Evolutionary conservation across 2,113 vertebrate genomes (phyloP), one percentile per base, ranked within the genome.

Genomic region (Eretmochelys imbricata): DNA sequence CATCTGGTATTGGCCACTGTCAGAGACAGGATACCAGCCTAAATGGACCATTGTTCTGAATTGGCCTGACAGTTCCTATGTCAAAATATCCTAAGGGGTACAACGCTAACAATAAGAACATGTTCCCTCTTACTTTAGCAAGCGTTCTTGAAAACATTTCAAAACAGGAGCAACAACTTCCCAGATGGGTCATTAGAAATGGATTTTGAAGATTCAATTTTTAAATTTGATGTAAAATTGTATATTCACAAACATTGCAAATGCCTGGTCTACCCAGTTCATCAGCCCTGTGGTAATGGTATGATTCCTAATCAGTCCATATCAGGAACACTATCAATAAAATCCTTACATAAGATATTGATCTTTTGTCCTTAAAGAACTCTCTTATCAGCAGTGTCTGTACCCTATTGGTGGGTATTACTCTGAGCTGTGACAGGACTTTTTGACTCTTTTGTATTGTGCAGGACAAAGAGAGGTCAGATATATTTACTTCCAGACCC

Each of bases 21-120:
- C 55, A 92, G 85, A 92, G 35, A 89, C 59, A 92, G 31, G 62
- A 88, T 93, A 65, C 5, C 3, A 87, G 46, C 89, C 82, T n/a
- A 94, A 91, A 80, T 4, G 65, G 49, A 49, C 8, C 42, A 11
- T 3, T 86, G 55, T 55, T 92, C 85, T 82, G 76, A 90, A 88
- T 51, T 24, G 50, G 2, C 3, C 4, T 81, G 50, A 16, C 4
- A 83, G 75, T 65, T 91, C 88, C 65, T 89, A 65, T 38, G 49
- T 91, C 79, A 86, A 29, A 88, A 82, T 84, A 51, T 35, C 38
- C 16, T 3, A 65, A 55, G 85, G 84, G 84, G 11, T 69, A 75
- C 19, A 11, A 90, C 22, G 48, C 51, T 29, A 50, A 82, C 24
- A 88, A 46, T 42, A 51, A 84, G 38, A 85, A 87, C 50, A 65